A percentile compares a stretch with the other conserved stretches of the same genome.
These are phyloP conservation scores for Aphelinus certus DNA, from an alignment of 1,140 invertebrate species.

Conservation along the genomic window DNA sequence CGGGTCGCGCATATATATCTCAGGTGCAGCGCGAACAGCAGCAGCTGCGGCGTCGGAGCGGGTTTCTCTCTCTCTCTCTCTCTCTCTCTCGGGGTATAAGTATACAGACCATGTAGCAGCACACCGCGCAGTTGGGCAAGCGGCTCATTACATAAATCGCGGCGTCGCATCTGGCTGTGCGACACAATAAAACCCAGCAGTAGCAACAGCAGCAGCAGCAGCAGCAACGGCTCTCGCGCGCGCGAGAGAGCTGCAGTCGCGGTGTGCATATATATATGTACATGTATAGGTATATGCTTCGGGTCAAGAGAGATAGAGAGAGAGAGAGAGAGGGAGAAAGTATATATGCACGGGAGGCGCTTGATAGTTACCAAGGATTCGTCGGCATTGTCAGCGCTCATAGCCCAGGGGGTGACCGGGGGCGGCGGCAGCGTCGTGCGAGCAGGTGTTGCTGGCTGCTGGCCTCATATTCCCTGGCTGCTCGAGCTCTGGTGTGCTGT, in stretches of 20 bases:
- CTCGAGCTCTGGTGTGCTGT: not conserved
- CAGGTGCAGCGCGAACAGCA: no score
- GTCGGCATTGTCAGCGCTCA: conserved; percentile 67
- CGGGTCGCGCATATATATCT: no score
- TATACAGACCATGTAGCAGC: no score
- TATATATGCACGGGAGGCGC: not conserved
- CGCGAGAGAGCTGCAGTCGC: not conserved
- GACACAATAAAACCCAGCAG: no score
- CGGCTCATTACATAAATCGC: not conserved
- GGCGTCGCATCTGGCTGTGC: no score
- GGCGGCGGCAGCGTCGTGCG: conserved; percentile 41
- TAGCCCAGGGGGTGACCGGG: conserved; percentile 51
- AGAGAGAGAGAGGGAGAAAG: not conserved
- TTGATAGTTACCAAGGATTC: conserved; percentile 65
- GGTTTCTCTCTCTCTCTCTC: no score
- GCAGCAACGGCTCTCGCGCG: not conserved
- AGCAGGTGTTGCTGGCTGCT: not conserved
- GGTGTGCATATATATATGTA: not conserved
- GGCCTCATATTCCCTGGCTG: conserved; percentile 21
- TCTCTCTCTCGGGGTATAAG: no score
- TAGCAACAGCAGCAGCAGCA: no score
- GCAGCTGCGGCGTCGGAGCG: no score
- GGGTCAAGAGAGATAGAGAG: not conserved
- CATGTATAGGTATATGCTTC: not conserved
- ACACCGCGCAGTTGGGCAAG: no score